phyloP scores from a whole-genome alignment of 2,113 vertebrate genomes.

The Antigone vipio region DNA sequence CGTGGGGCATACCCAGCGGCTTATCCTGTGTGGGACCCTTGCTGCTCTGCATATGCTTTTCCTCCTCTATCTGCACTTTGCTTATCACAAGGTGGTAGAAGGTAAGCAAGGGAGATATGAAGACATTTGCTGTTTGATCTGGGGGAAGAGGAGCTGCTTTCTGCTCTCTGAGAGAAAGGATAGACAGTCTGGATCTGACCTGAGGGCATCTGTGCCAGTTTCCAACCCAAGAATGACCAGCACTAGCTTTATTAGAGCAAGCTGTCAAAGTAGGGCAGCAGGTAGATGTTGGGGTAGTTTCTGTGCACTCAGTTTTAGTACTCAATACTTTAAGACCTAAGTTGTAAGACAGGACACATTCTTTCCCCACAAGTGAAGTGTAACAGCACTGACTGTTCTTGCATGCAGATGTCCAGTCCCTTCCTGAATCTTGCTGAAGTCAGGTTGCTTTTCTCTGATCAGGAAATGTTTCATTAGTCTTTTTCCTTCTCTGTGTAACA shows the following conservation, averaged over 20 bases:
- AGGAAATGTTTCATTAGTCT: neutral
- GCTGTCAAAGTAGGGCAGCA: neutral
- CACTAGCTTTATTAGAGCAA: neutral
- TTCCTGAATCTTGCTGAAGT: neutral
- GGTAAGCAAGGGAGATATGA: constrained; percentile 72
- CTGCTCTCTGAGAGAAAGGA: neutral
- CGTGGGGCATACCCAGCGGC: constrained; percentile 90
- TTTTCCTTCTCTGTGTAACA: neutral
- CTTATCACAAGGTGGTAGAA: constrained; percentile 95
- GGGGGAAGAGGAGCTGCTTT: neutral
- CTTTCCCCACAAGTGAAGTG: neutral
- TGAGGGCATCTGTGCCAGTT: neutral
- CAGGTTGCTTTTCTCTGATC: neutral
- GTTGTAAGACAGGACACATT: neutral
- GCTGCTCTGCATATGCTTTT: constrained; percentile 94
- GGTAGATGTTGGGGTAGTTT: neutral
- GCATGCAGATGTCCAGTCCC: neutral
- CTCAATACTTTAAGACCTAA: neutral
- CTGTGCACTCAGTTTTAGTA: neutral
- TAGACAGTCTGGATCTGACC: neutral
- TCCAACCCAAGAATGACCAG: neutral
- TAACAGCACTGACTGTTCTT: neutral
- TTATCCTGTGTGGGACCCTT: constrained; percentile 89
- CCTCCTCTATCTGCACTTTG: constrained; percentile 96
- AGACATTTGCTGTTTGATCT: neutral